Conservation (phyloP, 2,888 invertebrate genomes). For the Exocentrus adspersus region DNA sequence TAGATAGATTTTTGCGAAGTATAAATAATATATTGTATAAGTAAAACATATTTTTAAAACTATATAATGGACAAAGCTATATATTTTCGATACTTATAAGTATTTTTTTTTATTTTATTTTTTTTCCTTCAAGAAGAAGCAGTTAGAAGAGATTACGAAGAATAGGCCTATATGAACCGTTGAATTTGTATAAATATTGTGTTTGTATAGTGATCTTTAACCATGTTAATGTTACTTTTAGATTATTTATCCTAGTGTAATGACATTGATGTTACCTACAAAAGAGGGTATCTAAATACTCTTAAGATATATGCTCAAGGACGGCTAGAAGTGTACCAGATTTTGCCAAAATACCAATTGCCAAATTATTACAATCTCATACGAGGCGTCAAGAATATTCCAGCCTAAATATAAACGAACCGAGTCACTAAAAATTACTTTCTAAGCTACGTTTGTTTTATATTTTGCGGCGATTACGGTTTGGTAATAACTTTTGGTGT, state of each 20-base stretch:
- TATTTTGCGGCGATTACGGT: not conserved
- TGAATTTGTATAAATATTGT: slow-evolving; percentile 22
- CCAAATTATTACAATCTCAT: slow-evolving; percentile 21
- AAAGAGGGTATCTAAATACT: slow-evolving; percentile 40
- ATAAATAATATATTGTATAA: slow-evolving; percentile 7
- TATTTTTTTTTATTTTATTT: slow-evolving; percentile 23
- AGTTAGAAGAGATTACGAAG: slow-evolving; percentile 24
- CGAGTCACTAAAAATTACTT: no score
- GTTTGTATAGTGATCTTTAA: slow-evolving; percentile 22
- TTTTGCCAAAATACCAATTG: slow-evolving; percentile 32
- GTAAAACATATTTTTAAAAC: slow-evolving; percentile 19
- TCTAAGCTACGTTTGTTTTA: slow-evolving; percentile 2
- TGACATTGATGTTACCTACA: slow-evolving; percentile 37
- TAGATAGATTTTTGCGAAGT: slow-evolving; percentile 22
- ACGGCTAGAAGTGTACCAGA: slow-evolving; percentile 38
- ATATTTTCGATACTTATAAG: slow-evolving; percentile 30
- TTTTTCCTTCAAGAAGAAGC: slow-evolving; percentile 5
- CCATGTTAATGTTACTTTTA: slow-evolving; percentile 20
- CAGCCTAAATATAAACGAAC: not conserved
- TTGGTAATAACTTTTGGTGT: slow-evolving; percentile 32
- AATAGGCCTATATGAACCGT: slow-evolving; percentile 22
- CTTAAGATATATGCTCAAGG: slow-evolving; percentile 50
- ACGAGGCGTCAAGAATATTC: not conserved
- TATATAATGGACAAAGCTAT: slow-evolving; percentile 26
- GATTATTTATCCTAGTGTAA: slow-evolving; percentile 21